Evolutionary conservation across 2,797 vertebrate genomes (phyloP).

Genomic region (Labroides dimidiatus): DNA sequence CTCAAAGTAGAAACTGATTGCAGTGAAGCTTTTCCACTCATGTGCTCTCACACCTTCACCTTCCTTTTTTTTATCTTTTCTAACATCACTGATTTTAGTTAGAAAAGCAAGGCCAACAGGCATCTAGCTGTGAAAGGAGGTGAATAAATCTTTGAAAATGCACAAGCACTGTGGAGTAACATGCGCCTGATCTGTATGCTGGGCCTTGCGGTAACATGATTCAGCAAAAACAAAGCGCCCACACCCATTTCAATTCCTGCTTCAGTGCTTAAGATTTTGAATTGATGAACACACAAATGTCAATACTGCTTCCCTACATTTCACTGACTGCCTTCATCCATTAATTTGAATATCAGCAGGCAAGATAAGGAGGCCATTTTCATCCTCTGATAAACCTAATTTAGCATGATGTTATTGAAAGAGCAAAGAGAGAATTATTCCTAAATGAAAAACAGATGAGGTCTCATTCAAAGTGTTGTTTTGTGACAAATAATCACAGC

Average conservation of each 20-base stretch:
- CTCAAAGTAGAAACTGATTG: no score
- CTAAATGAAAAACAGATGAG: neutral
- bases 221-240: conserved; percentile 38
- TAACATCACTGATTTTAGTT: no score
- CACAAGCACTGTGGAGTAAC: neutral
- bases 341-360: conserved; percentile 36
- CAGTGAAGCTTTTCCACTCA: no score
- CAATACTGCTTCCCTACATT: conserved; percentile 14
- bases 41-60: no score
- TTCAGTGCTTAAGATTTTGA: conserved; percentile 44
- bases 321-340: conserved; percentile 21
- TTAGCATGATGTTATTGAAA: conserved; percentile 36
- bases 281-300: conserved; percentile 28
- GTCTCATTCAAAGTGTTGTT: neutral
- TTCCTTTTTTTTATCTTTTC: no score
- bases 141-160: no score
- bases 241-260: conserved; percentile 25
- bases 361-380: conserved; percentile 6
- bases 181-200: conserved; percentile 1
- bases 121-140: no score
- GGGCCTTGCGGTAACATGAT: conserved; percentile 33
- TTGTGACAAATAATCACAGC: neutral
- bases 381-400: conserved; percentile 12
- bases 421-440: neutral
- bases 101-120: no score